phyloP scores from a whole-genome alignment of 2,797 vertebrate species.

The Rhabdomys pumilio region DNA sequence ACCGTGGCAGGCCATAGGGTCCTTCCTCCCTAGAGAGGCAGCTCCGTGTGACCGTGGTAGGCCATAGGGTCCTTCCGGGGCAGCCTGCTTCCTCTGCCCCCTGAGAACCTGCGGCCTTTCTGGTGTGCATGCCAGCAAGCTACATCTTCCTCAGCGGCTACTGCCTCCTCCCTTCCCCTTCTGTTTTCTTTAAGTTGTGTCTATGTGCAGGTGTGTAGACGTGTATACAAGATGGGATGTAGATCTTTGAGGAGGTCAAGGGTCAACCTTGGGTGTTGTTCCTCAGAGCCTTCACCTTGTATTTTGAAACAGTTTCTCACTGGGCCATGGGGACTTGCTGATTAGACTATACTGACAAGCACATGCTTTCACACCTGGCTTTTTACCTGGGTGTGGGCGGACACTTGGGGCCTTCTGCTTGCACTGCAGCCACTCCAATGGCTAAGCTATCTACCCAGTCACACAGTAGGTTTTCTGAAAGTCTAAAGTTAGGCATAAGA shows the following conservation, averaged over 20 bases:
- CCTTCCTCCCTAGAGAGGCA: not conserved
- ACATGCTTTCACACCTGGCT: not conserved
- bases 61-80: not conserved
- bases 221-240: not conserved
- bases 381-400: not conserved
- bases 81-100: not conserved
- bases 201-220: not conserved
- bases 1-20: not conserved
- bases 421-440: not conserved
- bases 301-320: not conserved
- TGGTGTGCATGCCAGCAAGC: not conserved
- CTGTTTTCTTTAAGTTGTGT: too few species aligned
- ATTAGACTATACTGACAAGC: not conserved
- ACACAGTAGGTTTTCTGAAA: not conserved
- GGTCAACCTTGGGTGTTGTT: not conserved
- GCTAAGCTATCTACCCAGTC: not conserved
- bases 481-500: not conserved
- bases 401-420: not conserved
- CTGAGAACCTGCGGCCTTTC: not conserved
- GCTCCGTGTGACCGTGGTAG: not conserved
- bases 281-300: not conserved
- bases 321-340: not conserved
- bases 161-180: not conserved
- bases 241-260: not conserved
- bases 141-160: not conserved